phyloP scores from a whole-genome alignment of 2,797 vertebrate species.

The Nasua narica region DNA sequence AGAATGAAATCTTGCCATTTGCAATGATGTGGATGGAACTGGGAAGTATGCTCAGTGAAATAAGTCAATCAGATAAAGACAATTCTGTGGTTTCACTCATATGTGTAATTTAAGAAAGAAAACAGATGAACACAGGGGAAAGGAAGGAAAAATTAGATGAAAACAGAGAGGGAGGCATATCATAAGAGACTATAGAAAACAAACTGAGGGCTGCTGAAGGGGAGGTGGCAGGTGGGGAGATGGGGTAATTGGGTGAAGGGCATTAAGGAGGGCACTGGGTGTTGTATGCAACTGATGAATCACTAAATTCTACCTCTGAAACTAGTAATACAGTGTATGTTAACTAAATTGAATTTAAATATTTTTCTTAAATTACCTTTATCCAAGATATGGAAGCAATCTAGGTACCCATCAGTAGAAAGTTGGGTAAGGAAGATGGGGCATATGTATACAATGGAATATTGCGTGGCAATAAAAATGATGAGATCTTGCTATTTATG shows the following conservation, averaged over 20 bases:
- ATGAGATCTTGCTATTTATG: not conserved
- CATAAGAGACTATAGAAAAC: not conserved
- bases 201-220: not conserved
- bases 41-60: not conserved
- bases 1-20: not conserved
- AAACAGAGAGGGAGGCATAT: not conserved
- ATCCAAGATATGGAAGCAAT: not conserved
- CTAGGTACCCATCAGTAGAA: not conserved
- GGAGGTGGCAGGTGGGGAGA: not conserved
- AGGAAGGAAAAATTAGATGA: not conserved
- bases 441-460: not conserved
- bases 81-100: not conserved
- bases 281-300: not conserved
- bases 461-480: not conserved
- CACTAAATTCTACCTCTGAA: not conserved
- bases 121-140: not conserved
- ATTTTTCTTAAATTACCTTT: not conserved
- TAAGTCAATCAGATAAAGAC: not conserved
- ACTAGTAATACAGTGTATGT: not conserved
- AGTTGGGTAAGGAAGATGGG: not conserved
- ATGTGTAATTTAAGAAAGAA: not conserved
- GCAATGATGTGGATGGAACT: not conserved
- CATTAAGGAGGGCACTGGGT: not conserved
- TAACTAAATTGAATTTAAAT: not conserved
- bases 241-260: too few species aligned